phyloP scores from a whole-genome alignment of 1,140 invertebrate genomes.

The Drosophila funebris region DNA sequence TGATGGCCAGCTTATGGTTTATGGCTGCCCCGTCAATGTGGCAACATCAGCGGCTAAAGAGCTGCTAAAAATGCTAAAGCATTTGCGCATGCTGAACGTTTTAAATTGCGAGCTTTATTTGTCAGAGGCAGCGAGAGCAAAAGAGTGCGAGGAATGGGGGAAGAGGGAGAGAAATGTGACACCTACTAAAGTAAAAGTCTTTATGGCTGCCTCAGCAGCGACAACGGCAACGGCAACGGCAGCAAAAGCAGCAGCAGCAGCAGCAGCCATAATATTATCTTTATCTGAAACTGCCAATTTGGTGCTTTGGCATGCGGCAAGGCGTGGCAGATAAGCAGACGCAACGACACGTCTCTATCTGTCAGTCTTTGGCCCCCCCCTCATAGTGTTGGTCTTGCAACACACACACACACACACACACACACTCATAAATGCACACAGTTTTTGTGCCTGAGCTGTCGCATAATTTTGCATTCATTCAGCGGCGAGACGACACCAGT shows the following conservation, averaged over 20 bases:
- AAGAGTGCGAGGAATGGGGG: background rate
- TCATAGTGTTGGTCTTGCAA: background rate
- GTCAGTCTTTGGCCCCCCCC: background rate
- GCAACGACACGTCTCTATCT: constrained; percentile 3
- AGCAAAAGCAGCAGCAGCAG: constrained; percentile 35
- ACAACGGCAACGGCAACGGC: constrained; percentile 14
- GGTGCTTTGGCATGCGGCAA: constrained; percentile 48
- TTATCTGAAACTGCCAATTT: constrained; percentile 78
- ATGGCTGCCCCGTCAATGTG: constrained; percentile 16
- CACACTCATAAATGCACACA: background rate
- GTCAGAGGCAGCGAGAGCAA: constrained; percentile 32
- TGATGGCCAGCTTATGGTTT: constrained; percentile 38
- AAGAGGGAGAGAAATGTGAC: constrained; percentile 62
- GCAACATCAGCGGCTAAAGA: constrained; percentile 15
- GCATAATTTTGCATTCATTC: constrained; percentile 75
- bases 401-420: constrained; percentile 1
- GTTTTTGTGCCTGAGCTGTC: constrained; percentile 46
- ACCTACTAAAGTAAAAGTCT: constrained; percentile 69
- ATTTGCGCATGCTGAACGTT: constrained; percentile 8
- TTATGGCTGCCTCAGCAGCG: constrained; percentile 37
- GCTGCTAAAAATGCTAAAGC: constrained; percentile 8
- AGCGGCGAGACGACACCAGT: constrained; percentile 17
- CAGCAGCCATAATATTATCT: constrained; percentile 74
- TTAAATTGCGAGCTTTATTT: constrained; percentile 68
- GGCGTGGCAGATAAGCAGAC: constrained; percentile 55